phyloP scores from a whole-genome alignment of 2,797 vertebrate genomes.

The Liparis tanakae region DNA sequence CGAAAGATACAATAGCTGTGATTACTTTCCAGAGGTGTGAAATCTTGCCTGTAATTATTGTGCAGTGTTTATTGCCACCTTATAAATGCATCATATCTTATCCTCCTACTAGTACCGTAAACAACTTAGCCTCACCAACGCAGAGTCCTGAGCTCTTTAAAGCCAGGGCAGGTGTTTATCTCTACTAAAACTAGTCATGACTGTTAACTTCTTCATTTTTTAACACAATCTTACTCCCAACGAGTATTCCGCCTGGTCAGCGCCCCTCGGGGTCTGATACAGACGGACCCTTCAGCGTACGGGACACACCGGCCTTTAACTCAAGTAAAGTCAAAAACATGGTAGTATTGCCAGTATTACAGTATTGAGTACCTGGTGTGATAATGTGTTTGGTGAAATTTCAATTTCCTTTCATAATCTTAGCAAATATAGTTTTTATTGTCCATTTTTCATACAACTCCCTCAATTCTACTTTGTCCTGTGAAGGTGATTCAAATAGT shows the following conservation, averaged over 20 bases:
- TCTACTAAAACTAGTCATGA: neutral
- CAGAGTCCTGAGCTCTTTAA: neutral
- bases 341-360: too few species aligned
- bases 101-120: conserved; percentile 22
- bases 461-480: neutral
- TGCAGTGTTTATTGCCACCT: conserved; percentile 19
- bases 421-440: neutral
- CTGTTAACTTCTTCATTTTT: neutral
- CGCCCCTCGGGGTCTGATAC: neutral
- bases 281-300: neutral
- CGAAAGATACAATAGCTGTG: neutral
- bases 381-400: too few species aligned
- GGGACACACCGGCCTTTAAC: neutral
- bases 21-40: neutral
- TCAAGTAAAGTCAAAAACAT: too few species aligned
- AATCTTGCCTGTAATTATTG: neutral
- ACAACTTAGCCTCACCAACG: conserved; percentile 1
- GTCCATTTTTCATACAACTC: neutral
- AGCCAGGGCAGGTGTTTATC: conserved; percentile 4
- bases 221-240: too few species aligned
- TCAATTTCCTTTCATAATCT: neutral
- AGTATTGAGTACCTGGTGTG: too few species aligned
- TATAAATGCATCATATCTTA: conserved; percentile 40
- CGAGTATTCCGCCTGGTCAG: too few species aligned
- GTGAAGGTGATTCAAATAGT: neutral